Base-by-base conservation (phyloP, 2,113 vertebrate species). In the Anas platyrhynchos region DNA sequence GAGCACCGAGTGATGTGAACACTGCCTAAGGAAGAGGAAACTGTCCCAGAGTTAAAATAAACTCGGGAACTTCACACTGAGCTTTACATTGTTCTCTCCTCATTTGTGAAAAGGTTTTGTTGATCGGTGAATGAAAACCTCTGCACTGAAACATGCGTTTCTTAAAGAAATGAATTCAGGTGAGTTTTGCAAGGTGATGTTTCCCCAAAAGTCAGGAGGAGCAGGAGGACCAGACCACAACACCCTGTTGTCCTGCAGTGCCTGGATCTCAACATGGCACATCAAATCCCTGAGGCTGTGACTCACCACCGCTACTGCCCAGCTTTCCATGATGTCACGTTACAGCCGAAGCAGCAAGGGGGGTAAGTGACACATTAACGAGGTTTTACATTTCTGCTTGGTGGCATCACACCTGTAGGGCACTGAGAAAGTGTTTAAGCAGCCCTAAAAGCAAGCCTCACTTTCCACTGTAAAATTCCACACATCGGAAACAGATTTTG, bases 381-480 rank as follows among this genome's bases (percentile, higher is more conserved):
- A 67, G 63, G 56, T 15, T 50, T 73, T 41, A 34, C 63, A 76
- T 77, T 74, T 84, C 68, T 1, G 11, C 2, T 13, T 20, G 25
- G 20, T 80, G 75, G 83, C 78, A 54, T 9, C 48, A 26, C 54
- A 89, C 36, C 36, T 50, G 13, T 36, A 66, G 75, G 27, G 36
- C 48, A 61, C 32, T 0, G 1, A 38, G 52, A 32, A 48, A 58
- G 13, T 13, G 1, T 73, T 87, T 73, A 52, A 86, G 74, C 34
- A 69, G 63, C 86, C 77, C 59, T 69, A 73, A 86, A 95, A 74
- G 17, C 44, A 44, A 92, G 31, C 52, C 54, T 50, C 8, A 11
- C 22, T 91, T 94, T 69, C 93, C 91, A 77, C 27, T 36, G 48
- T 6, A 56, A 14, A 83, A 94, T 95, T 89, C 94, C 26, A 1